A percentile compares a stretch with the other conserved stretches of the same genome.
phyloP scores from a whole-genome alignment of 2,888 invertebrate species.

The Drosophila yooni region DNA sequence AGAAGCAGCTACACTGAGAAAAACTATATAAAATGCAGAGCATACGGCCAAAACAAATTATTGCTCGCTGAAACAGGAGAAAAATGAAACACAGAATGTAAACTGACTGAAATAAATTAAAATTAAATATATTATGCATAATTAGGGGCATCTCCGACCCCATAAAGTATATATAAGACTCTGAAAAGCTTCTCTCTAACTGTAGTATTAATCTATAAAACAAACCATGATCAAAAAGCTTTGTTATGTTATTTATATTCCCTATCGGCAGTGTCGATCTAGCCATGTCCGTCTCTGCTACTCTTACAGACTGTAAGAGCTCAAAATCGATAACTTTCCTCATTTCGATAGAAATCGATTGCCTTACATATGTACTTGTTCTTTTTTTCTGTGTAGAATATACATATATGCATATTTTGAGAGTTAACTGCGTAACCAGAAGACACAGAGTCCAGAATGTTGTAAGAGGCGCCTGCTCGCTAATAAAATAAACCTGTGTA shows the following conservation, averaged over 20 bases:
- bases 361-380: neutral
- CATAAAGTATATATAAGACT: neutral
- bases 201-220: neutral
- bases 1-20: neutral
- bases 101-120: neutral
- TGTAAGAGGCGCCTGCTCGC: constrained; percentile 45
- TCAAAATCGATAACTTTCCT: neutral
- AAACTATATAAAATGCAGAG: neutral
- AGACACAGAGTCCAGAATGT: constrained; percentile 29
- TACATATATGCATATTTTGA: neutral
- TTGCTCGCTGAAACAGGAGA: neutral
- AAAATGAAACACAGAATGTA: neutral
- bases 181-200: neutral
- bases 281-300: neutral
- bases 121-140: neutral
- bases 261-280: neutral
- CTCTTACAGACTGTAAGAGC: neutral
- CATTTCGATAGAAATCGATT: neutral
- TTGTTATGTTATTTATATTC: neutral
- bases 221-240: too few relatives aligned
- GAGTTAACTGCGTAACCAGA: neutral
- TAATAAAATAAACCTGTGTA: constrained; percentile 77
- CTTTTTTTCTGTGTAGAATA: neutral
- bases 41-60: neutral
- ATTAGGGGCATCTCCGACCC: too few relatives aligned